Base-by-base conservation (phyloP, 1,140 invertebrate genomes). In the Venustaconcha ellipsiformis region DNA sequence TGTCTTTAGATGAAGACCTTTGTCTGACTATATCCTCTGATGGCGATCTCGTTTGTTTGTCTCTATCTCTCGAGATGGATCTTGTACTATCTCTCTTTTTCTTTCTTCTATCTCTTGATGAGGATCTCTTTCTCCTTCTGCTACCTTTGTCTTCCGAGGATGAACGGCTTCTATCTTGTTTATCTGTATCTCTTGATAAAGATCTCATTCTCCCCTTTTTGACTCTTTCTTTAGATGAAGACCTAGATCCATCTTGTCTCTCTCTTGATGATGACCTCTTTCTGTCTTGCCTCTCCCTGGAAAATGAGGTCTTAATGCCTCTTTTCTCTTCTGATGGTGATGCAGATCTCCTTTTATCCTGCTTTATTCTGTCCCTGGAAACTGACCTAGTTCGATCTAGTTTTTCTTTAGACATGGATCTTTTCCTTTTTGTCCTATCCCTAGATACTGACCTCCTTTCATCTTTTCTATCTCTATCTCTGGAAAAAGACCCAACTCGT, bases 381-480 rank as follows among this genome's bases (percentile, higher is more conserved):
- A 8, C 59, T 37, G 23, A 12, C 56, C 57, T 55, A 56, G 18
- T 48, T 64, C 26, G 67, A 56, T 65, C 26, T 67, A 57, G 74
- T 14, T 63, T 63, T 6, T 72, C 60, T 64, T 79, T 59, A 76
- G 74, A 59, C 30, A 60, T 12, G 8, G 57, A 55, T n/a, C 30
- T 20, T n/a, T 64, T 71, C 69, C 69, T 17, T n/a, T 68, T 68
- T 4, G 57, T 63, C n/a, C 69, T 76, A 23, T 78, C 76, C 20
- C 67, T 67, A 20, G 62, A 37, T 20, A 69, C 64, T 57, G 67
- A 74, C 73, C 69, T 68, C 37, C 63, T 66, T 37, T 57, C 62
- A 37, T 64, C 57, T 0, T 68, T 73, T n/a, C 68, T 68, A 13
- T 66, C 68, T 20, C 68, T 73, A 14, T 69, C 75, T 26, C 23